Evolutionary conservation across 1,140 invertebrate species (phyloP).

Genomic region (Monochamus saltuarius): DNA sequence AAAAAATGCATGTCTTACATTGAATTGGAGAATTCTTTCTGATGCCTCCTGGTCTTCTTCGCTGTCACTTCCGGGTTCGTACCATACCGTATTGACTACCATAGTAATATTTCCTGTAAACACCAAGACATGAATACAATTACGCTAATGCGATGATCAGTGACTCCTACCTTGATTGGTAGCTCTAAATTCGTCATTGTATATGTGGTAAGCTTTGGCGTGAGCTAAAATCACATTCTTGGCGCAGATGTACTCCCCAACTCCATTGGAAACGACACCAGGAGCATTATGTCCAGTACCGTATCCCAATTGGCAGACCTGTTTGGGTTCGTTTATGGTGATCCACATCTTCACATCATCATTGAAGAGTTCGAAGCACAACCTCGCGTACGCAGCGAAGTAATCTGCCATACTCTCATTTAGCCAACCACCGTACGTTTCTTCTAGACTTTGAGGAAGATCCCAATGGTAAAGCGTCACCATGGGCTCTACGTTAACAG

Average conservation of each 20-base stretch:
- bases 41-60: neutral
- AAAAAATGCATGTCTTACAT: too few relatives aligned
- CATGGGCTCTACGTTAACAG: conserved; percentile 52
- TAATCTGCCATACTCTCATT: conserved; percentile 60
- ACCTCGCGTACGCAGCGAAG: conserved; percentile 61
- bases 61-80: too few relatives aligned
- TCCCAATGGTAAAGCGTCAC: conserved; percentile 74
- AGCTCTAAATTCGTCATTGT: conserved; percentile 39
- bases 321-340: conserved; percentile 72
- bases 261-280: conserved; percentile 33
- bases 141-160: too few relatives aligned
- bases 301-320: conserved; percentile 44
- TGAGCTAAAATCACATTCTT: conserved; percentile 36
- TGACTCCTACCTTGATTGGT: too few relatives aligned
- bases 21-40: too few relatives aligned
- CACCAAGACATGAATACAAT: too few relatives aligned
- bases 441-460: conserved; percentile 63
- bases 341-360: conserved; percentile 65
- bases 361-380: conserved; percentile 60
- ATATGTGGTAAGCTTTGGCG: conserved; percentile 31
- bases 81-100: too few relatives aligned
- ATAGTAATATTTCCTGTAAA: too few relatives aligned
- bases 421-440: conserved; percentile 62
- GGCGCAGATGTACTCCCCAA: conserved; percentile 35
- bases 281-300: conserved; percentile 21